Evolutionary conservation across 2,888 invertebrate genomes (phyloP), one percentile per base, ranked within the genome.

Genomic region (Panzeria rudis): DNA sequence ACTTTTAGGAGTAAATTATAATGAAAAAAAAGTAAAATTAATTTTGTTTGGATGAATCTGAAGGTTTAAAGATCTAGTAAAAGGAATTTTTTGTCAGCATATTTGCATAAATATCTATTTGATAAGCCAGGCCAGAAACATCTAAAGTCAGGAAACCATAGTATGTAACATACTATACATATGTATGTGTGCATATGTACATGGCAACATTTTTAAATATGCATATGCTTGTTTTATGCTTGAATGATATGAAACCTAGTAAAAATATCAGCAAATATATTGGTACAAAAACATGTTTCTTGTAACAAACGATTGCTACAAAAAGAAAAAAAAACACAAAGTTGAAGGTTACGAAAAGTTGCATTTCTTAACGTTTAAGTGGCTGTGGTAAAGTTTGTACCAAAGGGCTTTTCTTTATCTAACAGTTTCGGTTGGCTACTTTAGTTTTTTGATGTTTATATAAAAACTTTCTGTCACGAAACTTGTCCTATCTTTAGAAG

Each of bases 31-130:
- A 32, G n/a, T 41, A 8, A 50, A 29, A 44, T 75, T 38, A 17
- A n/a, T 52, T 41, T 20, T 32, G 32, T 72, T 61, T 5, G 54
- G 1, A 29, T 44, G 25, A 32, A 41, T 29, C 6, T 66, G 47
- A 56, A 50, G n/a, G 56, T 56, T 56, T 66, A 47, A 77, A 71
- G 72, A 59, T 83, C 17, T 59, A 50, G 54, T 52, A 17, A 35
- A 83, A 47, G 32, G 83, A 68, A 78, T 83, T 44, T 83, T 68
- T 61, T 72, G 78, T 61, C 83, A 73, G 59, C 61, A 79, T 78
- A 75, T 79, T 78, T 83, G 73, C 52, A 83, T 75, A 79, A 71
- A 76, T 82, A 64, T 50, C 52, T 52, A 52, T 38, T 68, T 25
- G 20, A 50, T 44, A 29, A 61, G 59, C 50, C 38, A 44, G 8